Conservation (phyloP, 2,113 vertebrate genomes). For the Erythrolamprus reginae region DNA sequence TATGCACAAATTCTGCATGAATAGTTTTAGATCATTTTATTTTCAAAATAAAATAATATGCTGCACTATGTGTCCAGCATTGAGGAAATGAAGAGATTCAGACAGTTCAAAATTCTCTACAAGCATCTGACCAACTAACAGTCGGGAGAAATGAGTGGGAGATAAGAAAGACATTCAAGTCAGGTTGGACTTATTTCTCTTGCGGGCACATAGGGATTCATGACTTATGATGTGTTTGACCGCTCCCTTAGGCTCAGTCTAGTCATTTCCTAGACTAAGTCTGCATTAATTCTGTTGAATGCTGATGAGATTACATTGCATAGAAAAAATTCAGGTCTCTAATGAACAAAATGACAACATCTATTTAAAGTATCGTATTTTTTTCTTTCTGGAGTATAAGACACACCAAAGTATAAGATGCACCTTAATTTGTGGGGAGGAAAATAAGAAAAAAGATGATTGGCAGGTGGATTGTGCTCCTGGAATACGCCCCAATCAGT, state of each 20-base stretch:
- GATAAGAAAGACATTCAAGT: not conserved
- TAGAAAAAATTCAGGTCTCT: not conserved
- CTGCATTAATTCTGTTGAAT: not conserved
- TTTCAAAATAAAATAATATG: not conserved
- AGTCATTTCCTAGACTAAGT: not conserved
- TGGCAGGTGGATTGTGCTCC: too few relatives aligned
- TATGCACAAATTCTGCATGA: not conserved
- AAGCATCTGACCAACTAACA: not conserved
- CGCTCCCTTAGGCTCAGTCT: not conserved
- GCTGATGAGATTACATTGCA: not conserved
- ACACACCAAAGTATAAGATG: too few relatives aligned
- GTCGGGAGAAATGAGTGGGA: not conserved
- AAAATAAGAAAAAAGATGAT: too few relatives aligned
- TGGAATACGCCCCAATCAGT: too few relatives aligned
- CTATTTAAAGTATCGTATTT: not conserved
- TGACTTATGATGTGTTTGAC: not conserved
- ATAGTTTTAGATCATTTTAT: not conserved
- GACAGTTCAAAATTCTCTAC: not conserved
- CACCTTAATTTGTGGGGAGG: too few relatives aligned
- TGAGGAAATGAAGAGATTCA: not conserved
- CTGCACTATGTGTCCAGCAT: not conserved
- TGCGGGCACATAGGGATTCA: not conserved
- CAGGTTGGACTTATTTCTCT: not conserved
- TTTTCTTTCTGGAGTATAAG: too few relatives aligned
- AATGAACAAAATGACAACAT: not conserved